A percentile compares a stretch with the other conserved stretches of the same genome.
Evolutionary conservation across 2,888 invertebrate species (phyloP).

Genomic region (Epiblema foenella): DNA sequence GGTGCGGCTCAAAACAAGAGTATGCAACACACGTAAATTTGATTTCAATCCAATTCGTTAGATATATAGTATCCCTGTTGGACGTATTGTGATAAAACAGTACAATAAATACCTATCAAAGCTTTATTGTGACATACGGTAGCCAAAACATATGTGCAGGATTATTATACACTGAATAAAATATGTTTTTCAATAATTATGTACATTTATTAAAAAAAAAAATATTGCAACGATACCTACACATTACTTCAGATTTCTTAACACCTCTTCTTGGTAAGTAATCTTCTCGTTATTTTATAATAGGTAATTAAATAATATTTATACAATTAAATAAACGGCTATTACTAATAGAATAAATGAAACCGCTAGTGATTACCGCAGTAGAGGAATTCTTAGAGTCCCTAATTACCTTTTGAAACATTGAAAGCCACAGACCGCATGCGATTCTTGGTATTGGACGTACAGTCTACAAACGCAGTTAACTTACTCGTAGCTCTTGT

Average conservation of each 20-base stretch:
- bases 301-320: slow-evolving; percentile 31
- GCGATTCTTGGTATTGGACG: slow-evolving; percentile 67
- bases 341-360: slow-evolving; percentile 28
- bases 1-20: neutral
- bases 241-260: neutral
- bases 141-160: too few relatives aligned
- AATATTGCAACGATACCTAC: neutral
- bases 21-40: neutral
- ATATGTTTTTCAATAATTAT: too few relatives aligned
- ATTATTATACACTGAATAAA: too few relatives aligned
- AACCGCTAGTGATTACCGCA: slow-evolving; percentile 29
- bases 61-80: neutral
- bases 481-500: neutral
- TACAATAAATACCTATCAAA: too few relatives aligned
- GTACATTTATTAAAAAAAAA: too few relatives aligned
- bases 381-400: slow-evolving; percentile 40
- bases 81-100: too few relatives aligned
- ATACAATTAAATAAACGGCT: slow-evolving; percentile 22
- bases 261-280: neutral
- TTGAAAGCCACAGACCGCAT: slow-evolving; percentile 58
- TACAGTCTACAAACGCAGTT: slow-evolving; percentile 32
- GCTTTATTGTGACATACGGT: too few relatives aligned
- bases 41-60: neutral
- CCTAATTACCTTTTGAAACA: slow-evolving; percentile 48
- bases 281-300: slow-evolving; percentile 4